These are phyloP conservation scores for Nibea albiflora DNA, from an alignment of 2,113 vertebrate genomes.

Conservation along the genomic window DNA sequence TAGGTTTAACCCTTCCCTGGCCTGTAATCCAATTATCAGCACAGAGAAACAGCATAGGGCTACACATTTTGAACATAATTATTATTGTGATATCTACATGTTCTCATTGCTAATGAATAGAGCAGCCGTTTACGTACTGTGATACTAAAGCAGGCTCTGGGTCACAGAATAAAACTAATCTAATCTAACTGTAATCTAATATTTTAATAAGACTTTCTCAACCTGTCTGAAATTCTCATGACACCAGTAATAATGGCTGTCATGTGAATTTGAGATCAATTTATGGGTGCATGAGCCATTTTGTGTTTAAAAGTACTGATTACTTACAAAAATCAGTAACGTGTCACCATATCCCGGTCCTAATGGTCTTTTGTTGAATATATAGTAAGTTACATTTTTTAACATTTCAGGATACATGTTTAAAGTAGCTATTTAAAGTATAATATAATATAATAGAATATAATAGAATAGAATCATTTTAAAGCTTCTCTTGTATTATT, in stretches of 20 bases:
- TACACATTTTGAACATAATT: neutral
- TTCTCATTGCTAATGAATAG: neutral
- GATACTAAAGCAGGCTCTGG: neutral
- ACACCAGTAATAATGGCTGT: neutral
- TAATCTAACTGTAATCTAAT: constrained; percentile 38
- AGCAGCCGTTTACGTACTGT: neutral
- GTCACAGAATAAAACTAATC: constrained; percentile 20
- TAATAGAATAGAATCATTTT: no score
- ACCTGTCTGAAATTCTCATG: constrained; percentile 3
- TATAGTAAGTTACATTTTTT: no score
- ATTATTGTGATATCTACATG: constrained; percentile 22
- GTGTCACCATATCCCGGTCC: neutral
- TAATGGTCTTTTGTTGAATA: no score
- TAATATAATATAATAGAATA: no score
- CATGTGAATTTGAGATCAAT: constrained; percentile 2
- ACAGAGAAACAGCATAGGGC: neutral
- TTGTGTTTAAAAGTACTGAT: neutral
- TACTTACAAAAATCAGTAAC: neutral
- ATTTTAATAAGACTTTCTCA: neutral
- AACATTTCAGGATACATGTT: no score
- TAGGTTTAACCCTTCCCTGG: constrained; percentile 73
- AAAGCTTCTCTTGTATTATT: no score
- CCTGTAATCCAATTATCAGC: constrained; percentile 47
- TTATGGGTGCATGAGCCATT: neutral
- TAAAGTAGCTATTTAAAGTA: no score